A percentile compares a stretch with the other conserved stretches of the same genome.
Conservation (phyloP, 53 echinoderm and acorn worm genomes). For the Zoroaster sp. region DNA sequence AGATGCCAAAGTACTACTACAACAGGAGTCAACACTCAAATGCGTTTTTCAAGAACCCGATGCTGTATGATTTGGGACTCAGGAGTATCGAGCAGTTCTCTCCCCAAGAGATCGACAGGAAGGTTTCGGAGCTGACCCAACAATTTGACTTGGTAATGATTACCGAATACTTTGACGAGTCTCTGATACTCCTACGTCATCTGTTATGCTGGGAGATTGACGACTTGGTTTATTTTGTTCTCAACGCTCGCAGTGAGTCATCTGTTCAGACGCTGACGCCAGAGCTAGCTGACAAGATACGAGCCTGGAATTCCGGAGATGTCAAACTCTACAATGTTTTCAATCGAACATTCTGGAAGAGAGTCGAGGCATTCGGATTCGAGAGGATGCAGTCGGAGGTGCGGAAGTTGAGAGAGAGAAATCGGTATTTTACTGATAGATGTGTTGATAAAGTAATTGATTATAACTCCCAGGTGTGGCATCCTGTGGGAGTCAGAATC, state of each 20-base stretch:
- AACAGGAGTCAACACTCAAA: background rate
- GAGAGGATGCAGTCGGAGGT: conserved; percentile 81
- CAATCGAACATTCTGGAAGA: conserved; percentile 86
- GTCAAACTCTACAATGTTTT: conserved; percentile 73
- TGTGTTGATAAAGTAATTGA: conserved; percentile 66
- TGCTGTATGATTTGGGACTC: conserved; percentile 88
- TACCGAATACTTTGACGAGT: conserved; percentile 91
- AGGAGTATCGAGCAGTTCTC: conserved; percentile 8
- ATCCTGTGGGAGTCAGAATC: conserved; percentile 66
- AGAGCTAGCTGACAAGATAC: background rate
- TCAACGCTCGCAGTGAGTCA: conserved; percentile 73
- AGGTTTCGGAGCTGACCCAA: conserved; percentile 41
- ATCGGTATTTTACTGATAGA: conserved; percentile 29
- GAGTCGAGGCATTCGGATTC: conserved; percentile 68
- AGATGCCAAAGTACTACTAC: conserved; percentile 49
- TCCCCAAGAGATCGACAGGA: background rate
- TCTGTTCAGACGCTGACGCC: conserved; percentile 41
- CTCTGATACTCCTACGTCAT: conserved; percentile 78
- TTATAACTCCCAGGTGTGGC: conserved; percentile 67
- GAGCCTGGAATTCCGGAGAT: conserved; percentile 84
- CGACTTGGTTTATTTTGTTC: conserved; percentile 79
- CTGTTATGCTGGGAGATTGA: conserved; percentile 91
- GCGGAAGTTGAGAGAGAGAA: conserved; percentile 43
- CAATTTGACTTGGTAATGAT: conserved; percentile 89
- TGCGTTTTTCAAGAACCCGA: conserved; percentile 68